Evolutionary conservation across 2,888 invertebrate genomes (phyloP), one percentile per base, ranked within the genome.

Genomic region (Apodemia zela): DNA sequence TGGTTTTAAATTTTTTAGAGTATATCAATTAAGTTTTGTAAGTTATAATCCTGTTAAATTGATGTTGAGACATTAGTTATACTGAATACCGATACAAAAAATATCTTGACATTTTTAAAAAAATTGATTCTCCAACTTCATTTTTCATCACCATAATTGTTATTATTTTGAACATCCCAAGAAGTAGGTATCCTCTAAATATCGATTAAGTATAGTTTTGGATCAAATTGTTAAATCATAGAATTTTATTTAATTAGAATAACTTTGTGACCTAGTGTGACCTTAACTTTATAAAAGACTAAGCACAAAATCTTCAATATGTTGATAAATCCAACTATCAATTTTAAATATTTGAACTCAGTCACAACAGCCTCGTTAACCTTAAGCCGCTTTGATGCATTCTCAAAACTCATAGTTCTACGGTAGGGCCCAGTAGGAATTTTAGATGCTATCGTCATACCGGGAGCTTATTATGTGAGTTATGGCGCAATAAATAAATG

Each of bases 401-500:
- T 79, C 77, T 72, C 69, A 76, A 74, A 73, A 69, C 69, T 65
- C 73, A 71, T 68, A 68, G 71, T 71, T 66, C 71, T 69, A 63
- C 67, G 64, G 60, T 62, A 65, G 68, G 69, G 70, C 72, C 73
- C 76, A 72, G 79, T 77, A 85, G 81, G 89, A 87, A 89, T 89
- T 79, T 78, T 74, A 85, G 90, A 90, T 89, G 75, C 70, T 89
- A 89, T 90, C 89, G 74, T 72, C 74, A 72, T 78, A 77, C 80
- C 75, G 81, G 83, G 79, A 85, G 85, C 87, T 88, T 85, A 85
- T 82, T 86, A 85, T 83, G 87, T 87, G 86, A 89, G 80, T 87
- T 89, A 91, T 88, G 80, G 83, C 69, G 81, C 78, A 78, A 90
- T 90, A 90, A 91, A 90, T 86, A 85, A 86, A 82, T 78, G 75